phyloP scores from a whole-genome alignment of 2,113 vertebrate genomes.

The Rhabdornis inornatus region DNA sequence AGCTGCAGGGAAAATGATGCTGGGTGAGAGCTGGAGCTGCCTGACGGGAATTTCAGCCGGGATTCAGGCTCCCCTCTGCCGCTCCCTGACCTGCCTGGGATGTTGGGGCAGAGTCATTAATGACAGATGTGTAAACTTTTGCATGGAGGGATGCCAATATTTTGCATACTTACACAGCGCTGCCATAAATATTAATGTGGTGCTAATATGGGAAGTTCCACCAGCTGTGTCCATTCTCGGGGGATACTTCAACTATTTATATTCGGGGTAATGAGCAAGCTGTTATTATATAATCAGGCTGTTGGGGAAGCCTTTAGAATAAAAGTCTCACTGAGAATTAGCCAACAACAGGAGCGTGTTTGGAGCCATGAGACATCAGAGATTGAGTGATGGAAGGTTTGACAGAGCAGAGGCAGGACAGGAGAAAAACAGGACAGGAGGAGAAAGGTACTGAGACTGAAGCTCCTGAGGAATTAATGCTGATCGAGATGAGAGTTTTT shows the following conservation, averaged over 20 bases:
- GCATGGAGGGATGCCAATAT: constrained; percentile 61
- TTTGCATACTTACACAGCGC: constrained; percentile 54
- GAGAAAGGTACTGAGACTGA: background rate
- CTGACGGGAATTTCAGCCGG: fast-evolving
- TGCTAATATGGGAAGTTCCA: constrained; percentile 68
- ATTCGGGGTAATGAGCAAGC: constrained; percentile 68
- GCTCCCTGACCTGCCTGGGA: background rate
- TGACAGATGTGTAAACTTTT: constrained; percentile 69
- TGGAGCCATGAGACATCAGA: background rate
- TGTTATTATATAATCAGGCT: constrained; percentile 72
- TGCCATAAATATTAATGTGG: constrained; percentile 69
- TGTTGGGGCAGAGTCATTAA: constrained; percentile 27
- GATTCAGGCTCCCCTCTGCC: background rate
- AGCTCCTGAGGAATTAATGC: background rate
- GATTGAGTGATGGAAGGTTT: background rate
- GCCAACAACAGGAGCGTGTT: background rate
- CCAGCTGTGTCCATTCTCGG: constrained; percentile 67
- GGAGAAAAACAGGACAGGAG: background rate
- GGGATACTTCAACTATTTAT: constrained; percentile 70
- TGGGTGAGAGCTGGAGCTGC: background rate
- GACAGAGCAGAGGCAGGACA: background rate
- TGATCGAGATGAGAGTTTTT: fast-evolving
- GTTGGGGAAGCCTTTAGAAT: constrained; percentile 63
- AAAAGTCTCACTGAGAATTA: constrained; percentile 37
- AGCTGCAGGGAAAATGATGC: fast-evolving